A percentile compares a stretch with the other conserved stretches of the same genome.
Evolutionary conservation across 2,797 vertebrate genomes (phyloP).

Genomic region (Cercopithecus neglectus): DNA sequence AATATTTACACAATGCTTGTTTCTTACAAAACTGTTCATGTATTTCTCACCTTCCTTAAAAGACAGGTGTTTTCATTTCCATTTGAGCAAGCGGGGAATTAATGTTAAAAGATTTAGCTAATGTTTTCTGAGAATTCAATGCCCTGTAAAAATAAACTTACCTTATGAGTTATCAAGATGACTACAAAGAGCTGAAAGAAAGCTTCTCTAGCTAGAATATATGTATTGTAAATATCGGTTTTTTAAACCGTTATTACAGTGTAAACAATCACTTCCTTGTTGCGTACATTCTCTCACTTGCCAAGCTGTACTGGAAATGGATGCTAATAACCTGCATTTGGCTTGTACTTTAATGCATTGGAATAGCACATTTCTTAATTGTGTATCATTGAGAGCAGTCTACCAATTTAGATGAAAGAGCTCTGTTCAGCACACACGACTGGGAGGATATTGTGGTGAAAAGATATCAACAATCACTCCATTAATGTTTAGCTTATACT

Average conservation of each 20-base stretch:
- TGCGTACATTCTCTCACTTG: slow-evolving; percentile 55
- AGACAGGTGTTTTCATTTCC: neutral
- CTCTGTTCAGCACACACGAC: slow-evolving; percentile 72
- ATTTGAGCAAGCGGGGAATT: neutral
- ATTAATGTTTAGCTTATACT: slow-evolving; percentile 81
- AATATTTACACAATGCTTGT: neutral
- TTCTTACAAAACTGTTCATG: neutral
- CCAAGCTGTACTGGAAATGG: slow-evolving; percentile 63
- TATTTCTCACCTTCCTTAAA: neutral
- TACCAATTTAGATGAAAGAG: slow-evolving; percentile 69
- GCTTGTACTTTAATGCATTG: slow-evolving; percentile 48
- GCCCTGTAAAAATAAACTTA: neutral
- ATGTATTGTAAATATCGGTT: slow-evolving; percentile 19
- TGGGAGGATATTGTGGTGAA: slow-evolving; percentile 84
- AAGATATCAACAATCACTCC: slow-evolving; percentile 77
- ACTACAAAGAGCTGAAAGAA: neutral
- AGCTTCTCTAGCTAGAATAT: neutral
- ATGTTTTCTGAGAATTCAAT: neutral
- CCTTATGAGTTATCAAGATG: neutral
- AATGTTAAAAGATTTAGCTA: neutral
- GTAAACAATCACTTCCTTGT: slow-evolving; percentile 70
- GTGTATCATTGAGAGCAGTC: slow-evolving; percentile 53
- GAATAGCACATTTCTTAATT: slow-evolving; percentile 73
- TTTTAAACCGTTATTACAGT: slow-evolving; percentile 22
- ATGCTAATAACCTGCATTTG: slow-evolving; percentile 63